Base-by-base conservation (phyloP, 1,140 invertebrate genomes). In the Arion vulgaris region DNA sequence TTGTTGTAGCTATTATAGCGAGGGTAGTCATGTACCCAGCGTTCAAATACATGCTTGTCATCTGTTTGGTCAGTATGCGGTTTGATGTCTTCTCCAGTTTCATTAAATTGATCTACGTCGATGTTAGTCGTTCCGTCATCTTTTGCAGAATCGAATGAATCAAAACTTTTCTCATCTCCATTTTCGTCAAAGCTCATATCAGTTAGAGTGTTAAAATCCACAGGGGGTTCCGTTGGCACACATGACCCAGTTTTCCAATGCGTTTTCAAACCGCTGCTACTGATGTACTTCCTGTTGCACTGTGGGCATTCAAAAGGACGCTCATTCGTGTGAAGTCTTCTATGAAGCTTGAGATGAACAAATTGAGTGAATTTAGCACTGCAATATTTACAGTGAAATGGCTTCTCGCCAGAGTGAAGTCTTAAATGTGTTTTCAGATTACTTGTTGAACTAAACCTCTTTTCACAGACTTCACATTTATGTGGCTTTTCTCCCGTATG, bases 291-390 rank as follows among this genome's bases (percentile, higher is more conserved):
- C 98, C 90, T 96, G 96, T 86, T 88, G 80, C 98, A 99, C 53
- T 96, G 96, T 86, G 96, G 96, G 91, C 98, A 99, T 71, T 97
- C 98, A 92, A 97, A 99, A 2, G 98, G 98, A 83, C 98, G 94
- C 90, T 99, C 98, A 90, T 99, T 99, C n/a, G 97, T 99, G 93
- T 99, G 99, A 82, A 99, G 93, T 81, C 98, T 93, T 92, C 98
- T 98, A 93, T 99, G 98, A 5, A 95, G 91, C 93, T 99, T 99
- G 53, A 99, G 94, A 92, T 99, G 98, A 28, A 99, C 98, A 89
- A 98, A 98, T 93, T 99, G 98, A 1, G 98, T 99, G 93, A 99
- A 99, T 91, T 98, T 98, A 71, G 98, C 97, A 71, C 97, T 96
- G 92, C 98, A 99, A 5, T 98, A 94, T 90, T 99, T 97, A 91